Conservation (phyloP, 2,888 invertebrate genomes). For the Leptothorax acervorum region DNA sequence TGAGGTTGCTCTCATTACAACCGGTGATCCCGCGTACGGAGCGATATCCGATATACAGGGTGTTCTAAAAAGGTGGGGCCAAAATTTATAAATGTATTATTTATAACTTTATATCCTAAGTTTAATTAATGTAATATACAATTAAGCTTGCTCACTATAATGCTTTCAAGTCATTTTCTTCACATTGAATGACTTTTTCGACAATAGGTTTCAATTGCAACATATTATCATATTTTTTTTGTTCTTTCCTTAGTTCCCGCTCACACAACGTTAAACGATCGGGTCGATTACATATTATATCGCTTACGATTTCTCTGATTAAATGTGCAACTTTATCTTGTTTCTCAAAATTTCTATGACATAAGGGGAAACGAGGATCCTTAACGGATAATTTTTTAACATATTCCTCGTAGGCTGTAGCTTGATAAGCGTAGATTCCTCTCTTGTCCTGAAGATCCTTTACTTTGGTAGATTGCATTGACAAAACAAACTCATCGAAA, state of each 20-base stretch:
- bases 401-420: conserved; percentile 90
- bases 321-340: conserved; percentile 86
- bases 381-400: conserved; percentile 89
- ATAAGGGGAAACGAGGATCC: conserved; percentile 94
- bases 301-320: conserved; percentile 88
- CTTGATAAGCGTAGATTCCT: conserved; percentile 90
- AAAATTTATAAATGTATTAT: too few relatives aligned
- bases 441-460: conserved; percentile 90
- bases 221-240: conserved; percentile 89
- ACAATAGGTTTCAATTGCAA: conserved; percentile 90
- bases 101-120: conserved; percentile 5
- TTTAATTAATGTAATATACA: conserved; percentile 38
- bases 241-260: conserved; percentile 88
- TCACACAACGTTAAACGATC: conserved; percentile 88
- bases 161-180: conserved; percentile 89
- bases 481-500: conserved; percentile 89
- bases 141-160: conserved; percentile 82
- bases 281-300: conserved; percentile 90
- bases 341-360: conserved; percentile 90
- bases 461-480: conserved; percentile 88
- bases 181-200: conserved; percentile 88
- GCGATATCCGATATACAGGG: too few relatives aligned
- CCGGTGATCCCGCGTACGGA: too few relatives aligned
- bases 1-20: too few relatives aligned
- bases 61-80: too few relatives aligned